phyloP scores from a whole-genome alignment of 1,140 invertebrate species.

The Anthonomus grandis region DNA sequence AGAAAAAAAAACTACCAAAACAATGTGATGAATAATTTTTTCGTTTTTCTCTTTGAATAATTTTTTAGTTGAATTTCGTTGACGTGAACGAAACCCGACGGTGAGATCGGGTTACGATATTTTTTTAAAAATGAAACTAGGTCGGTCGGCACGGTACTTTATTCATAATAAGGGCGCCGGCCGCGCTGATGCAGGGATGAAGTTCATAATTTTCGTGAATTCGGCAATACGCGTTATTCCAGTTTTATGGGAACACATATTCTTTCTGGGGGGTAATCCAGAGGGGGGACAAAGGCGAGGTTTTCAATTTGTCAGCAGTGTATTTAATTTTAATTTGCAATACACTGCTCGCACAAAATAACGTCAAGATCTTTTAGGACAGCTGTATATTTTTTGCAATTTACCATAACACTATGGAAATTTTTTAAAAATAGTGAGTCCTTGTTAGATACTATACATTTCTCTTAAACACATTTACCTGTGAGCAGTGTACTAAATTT shows the following conservation, averaged over 20 bases:
- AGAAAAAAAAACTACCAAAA: neutral
- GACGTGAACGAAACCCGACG: neutral
- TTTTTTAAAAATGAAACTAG: conserved; percentile 13
- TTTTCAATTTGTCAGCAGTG: neutral
- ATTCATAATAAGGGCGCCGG: conserved; percentile 36
- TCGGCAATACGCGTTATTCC: conserved; percentile 43
- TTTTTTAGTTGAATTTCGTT: neutral
- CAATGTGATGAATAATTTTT: neutral
- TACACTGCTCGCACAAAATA: neutral
- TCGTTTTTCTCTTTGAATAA: neutral
- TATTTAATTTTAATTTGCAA: neutral
- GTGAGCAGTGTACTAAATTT: too few relatives aligned
- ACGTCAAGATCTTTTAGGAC: neutral
- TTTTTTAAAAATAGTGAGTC: neutral
- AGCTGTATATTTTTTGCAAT: neutral
- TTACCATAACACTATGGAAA: neutral
- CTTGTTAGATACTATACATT: too few relatives aligned
- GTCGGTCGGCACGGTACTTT: conserved; percentile 28
- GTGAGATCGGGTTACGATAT: neutral
- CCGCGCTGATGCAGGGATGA: too few relatives aligned
- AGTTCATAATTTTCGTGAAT: conserved; percentile 41
- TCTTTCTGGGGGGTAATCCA: conserved; percentile 8
- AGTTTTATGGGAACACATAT: conserved; percentile 51
- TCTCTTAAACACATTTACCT: too few relatives aligned
- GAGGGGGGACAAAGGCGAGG: neutral